Evolutionary conservation across 2,113 vertebrate genomes (phyloP).

Genomic region (Neotoma lepida): DNA sequence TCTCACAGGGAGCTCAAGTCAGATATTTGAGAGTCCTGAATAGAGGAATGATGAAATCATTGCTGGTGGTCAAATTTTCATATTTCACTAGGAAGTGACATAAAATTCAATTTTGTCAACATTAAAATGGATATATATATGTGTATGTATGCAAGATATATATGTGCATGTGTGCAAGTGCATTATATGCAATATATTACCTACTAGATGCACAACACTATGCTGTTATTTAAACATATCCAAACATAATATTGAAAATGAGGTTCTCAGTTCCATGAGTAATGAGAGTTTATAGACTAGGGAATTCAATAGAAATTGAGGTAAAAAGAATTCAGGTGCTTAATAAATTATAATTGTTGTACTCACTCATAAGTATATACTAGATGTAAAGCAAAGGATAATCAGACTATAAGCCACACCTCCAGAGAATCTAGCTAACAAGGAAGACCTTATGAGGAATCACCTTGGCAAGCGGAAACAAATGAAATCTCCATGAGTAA

Average conservation of each 20-base stretch:
- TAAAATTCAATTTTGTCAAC: background rate
- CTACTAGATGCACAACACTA: background rate
- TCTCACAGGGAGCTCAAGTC: background rate
- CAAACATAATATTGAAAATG: background rate
- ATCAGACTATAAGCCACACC: too few relatives aligned
- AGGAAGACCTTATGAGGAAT: too few relatives aligned
- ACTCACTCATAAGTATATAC: too few relatives aligned
- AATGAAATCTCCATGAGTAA: too few relatives aligned
- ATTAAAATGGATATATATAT: background rate
- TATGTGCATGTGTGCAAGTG: too few relatives aligned
- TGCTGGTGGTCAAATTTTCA: background rate
- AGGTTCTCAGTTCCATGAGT: accelerated
- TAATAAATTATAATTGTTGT: background rate
- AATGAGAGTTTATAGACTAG: background rate
- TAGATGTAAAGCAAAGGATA: too few relatives aligned
- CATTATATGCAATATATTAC: background rate
- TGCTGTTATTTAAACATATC: background rate
- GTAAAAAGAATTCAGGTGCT: background rate
- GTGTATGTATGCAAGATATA: background rate
- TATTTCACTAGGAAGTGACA: slow-evolving; percentile 3
- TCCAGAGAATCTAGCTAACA: too few relatives aligned
- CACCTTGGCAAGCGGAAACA: too few relatives aligned
- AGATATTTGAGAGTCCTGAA: background rate
- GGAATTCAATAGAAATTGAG: background rate
- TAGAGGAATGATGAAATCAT: background rate